Percentiles rank a stretch among this genome's conserved stretches.
These are phyloP conservation scores for Noctua fimbriata DNA, from an alignment of 2,888 invertebrate species.

Conservation along the genomic window DNA sequence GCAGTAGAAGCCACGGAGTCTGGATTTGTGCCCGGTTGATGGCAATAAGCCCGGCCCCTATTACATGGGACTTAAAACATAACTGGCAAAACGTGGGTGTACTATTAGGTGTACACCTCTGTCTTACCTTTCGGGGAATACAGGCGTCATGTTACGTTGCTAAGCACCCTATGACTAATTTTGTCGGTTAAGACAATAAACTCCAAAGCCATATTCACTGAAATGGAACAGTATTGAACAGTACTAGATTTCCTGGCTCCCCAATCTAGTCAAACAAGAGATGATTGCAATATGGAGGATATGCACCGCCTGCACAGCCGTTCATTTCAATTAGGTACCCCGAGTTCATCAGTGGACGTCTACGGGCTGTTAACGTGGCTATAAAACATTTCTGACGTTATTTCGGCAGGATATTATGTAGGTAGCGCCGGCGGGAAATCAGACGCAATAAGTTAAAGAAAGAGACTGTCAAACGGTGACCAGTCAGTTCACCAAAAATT, in stretches of 20 bases:
- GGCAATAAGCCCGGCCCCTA: too few species aligned
- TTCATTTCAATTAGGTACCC: constrained; percentile 49
- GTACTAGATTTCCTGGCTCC: not conserved
- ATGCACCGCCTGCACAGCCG: constrained; percentile 27
- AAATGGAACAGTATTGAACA: not conserved
- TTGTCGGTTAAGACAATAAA: not conserved
- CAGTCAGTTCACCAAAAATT: too few species aligned
- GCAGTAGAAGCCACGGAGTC: too few species aligned
- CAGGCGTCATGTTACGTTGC: not conserved
- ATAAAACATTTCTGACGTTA: constrained; percentile 16
- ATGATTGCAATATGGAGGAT: constrained; percentile 46
- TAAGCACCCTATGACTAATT: not conserved
- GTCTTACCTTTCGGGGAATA: not conserved
- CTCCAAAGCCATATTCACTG: not conserved
- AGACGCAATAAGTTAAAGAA: not conserved
- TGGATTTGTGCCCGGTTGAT: too few species aligned
- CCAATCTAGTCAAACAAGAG: constrained; percentile 11
- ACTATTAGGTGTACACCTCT: too few species aligned
- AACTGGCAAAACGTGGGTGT: too few species aligned
- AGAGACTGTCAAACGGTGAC: too few species aligned
- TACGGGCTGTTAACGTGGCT: not conserved
- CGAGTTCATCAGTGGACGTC: constrained; percentile 33
- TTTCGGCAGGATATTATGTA: not conserved
- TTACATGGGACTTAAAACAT: too few species aligned
- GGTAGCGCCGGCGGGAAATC: not conserved